phyloP scores from a whole-genome alignment of 2,888 invertebrate genomes.

The Antheraea assamensis region DNA sequence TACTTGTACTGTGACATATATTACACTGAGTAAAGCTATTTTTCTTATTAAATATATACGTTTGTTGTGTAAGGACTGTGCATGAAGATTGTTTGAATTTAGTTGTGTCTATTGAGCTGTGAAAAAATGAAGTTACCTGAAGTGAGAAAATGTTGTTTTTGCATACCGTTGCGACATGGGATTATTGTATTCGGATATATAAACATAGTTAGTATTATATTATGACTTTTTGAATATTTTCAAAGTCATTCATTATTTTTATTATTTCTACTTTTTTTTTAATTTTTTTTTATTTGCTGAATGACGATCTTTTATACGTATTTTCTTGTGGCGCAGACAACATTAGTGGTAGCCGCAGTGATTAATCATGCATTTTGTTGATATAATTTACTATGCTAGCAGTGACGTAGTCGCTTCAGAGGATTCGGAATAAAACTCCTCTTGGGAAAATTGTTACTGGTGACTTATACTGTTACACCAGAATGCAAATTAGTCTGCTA shows the following conservation, averaged over 20 bases:
- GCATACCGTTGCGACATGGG: conserved; percentile 66
- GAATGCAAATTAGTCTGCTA: too few species aligned
- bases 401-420: too few species aligned
- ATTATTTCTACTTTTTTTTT: too few species aligned
- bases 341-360: too few species aligned
- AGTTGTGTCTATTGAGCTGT: background rate
- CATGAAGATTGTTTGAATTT: background rate
- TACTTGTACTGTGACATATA: background rate
- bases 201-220: conserved; percentile 63
- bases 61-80: background rate
- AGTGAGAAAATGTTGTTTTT: conserved; percentile 69
- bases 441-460: too few species aligned
- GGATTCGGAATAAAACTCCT: too few species aligned
- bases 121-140: conserved; percentile 50
- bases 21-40: background rate
- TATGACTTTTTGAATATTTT: background rate
- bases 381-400: too few species aligned
- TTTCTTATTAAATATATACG: background rate
- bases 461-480: too few species aligned
- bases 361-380: too few species aligned
- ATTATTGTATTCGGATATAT: conserved; percentile 69
- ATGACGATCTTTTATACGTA: too few species aligned
- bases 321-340: too few species aligned
- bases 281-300: too few species aligned
- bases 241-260: background rate